phyloP scores from a whole-genome alignment of 2,797 vertebrate genomes.

The Arctocebus calabarensis region DNA sequence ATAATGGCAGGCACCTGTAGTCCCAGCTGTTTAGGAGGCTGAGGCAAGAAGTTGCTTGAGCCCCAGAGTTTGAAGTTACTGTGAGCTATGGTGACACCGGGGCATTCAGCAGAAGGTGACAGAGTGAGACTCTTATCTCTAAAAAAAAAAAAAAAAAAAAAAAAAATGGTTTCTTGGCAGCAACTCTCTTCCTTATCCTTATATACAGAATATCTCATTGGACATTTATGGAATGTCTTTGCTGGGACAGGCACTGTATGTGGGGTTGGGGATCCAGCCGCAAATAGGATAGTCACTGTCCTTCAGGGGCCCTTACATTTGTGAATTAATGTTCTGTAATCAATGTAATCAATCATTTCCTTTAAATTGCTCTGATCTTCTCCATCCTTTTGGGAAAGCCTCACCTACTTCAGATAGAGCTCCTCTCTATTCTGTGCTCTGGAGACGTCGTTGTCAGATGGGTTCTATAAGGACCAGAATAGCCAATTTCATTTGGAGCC shows the following conservation, averaged over 20 bases:
- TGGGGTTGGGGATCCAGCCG: background rate
- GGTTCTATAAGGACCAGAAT: background rate
- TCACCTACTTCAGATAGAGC: background rate
- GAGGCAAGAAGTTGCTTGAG: no score
- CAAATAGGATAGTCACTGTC: background rate
- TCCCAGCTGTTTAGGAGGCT: no score
- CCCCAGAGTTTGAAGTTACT: no score
- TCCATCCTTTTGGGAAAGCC: background rate
- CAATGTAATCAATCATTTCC: background rate
- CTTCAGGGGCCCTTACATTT: background rate
- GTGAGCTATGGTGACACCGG: no score
- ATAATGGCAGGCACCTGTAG: no score
- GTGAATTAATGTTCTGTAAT: background rate
- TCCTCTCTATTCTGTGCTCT: background rate
- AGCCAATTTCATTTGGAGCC: background rate
- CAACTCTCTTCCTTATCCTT: background rate
- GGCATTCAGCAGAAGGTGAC: no score
- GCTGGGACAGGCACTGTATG: background rate
- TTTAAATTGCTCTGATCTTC: background rate
- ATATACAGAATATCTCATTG: background rate
- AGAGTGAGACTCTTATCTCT: no score
- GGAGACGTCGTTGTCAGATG: background rate
- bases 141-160: no score
- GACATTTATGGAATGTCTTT: background rate
- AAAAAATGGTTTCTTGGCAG: background rate